Percentiles rank a stretch among this genome's conserved stretches.
These are phyloP conservation scores for Uloborus plumipes DNA, from an alignment of 2,888 invertebrate species.

Conservation along the genomic window DNA sequence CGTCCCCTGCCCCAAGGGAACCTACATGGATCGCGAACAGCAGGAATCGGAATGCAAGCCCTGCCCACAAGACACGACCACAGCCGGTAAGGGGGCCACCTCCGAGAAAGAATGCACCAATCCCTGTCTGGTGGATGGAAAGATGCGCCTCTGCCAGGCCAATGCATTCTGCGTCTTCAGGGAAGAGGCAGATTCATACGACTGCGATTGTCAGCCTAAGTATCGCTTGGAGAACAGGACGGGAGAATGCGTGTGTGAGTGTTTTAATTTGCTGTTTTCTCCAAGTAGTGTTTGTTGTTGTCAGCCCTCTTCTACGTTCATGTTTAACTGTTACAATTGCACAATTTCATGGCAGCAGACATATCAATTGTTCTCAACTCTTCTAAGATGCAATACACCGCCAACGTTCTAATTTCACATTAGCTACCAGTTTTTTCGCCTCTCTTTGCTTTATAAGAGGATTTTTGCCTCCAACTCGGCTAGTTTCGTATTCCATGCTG, in stretches of 20 bases:
- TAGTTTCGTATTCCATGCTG: too few species aligned
- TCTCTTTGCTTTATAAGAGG: too few species aligned
- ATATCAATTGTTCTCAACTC: too few species aligned
- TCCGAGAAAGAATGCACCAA: constrained; percentile 88
- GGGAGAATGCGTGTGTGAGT: constrained; percentile 76
- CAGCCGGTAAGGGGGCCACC: constrained; percentile 83
- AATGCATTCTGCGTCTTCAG: constrained; percentile 89
- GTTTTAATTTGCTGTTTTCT: not conserved
- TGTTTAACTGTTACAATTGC: too few species aligned
- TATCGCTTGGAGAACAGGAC: constrained; percentile 73
- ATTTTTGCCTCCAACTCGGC: too few species aligned
- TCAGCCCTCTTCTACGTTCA: too few species aligned
- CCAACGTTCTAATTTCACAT: too few species aligned
- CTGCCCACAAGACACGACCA: constrained; percentile 92
- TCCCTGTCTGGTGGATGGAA: constrained; percentile 83
- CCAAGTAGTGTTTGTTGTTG: too few species aligned
- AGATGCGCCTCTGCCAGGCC: constrained; percentile 84
- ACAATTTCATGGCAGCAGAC: too few species aligned
- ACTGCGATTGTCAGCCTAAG: constrained; percentile 93
- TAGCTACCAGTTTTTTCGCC: too few species aligned
- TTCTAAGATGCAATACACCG: too few species aligned
- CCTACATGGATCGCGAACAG: constrained; percentile 89
- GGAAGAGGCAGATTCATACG: constrained; percentile 86
- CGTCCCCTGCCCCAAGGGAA: constrained; percentile 88
- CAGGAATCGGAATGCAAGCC: constrained; percentile 84